Evolutionary conservation across 1,140 invertebrate species (phyloP).

Genomic region (Apis cerana): DNA sequence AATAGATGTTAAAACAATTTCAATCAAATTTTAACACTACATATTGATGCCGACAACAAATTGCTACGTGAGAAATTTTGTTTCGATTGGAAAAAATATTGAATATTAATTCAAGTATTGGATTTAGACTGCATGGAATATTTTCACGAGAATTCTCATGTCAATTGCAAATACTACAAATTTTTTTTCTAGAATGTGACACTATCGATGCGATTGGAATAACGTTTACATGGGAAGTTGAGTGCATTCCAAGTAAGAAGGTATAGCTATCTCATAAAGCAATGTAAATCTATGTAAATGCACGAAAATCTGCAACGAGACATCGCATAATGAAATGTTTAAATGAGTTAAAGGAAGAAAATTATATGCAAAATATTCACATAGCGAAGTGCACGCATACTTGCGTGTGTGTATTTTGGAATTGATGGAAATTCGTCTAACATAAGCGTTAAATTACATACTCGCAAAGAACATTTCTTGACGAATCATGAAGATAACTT

Average conservation of each 20-base stretch:
- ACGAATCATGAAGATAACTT: no score
- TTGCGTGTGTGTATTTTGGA: not conserved
- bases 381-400: not conserved
- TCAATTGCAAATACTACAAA: not conserved
- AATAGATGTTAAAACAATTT: not conserved
- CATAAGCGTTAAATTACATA: not conserved
- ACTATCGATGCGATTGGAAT: not conserved
- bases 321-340: slow-evolving; percentile 8
- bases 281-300: not conserved
- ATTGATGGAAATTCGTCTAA: not conserved
- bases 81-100: no score
- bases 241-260: not conserved
- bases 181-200: not conserved
- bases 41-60: no score
- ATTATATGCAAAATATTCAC: not conserved
- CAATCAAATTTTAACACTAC: not conserved
- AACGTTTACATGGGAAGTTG: not conserved
- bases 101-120: not conserved
- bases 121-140: not conserved
- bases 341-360: not conserved
- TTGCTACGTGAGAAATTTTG: no score
- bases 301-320: slow-evolving; percentile 8
- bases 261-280: not conserved
- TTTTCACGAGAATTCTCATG: not conserved
- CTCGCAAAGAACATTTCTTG: no score